Percentiles rank a stretch among this genome's conserved stretches.
phyloP scores from a whole-genome alignment of 2,113 vertebrate species.

The Phyllopteryx taeniolatus region DNA sequence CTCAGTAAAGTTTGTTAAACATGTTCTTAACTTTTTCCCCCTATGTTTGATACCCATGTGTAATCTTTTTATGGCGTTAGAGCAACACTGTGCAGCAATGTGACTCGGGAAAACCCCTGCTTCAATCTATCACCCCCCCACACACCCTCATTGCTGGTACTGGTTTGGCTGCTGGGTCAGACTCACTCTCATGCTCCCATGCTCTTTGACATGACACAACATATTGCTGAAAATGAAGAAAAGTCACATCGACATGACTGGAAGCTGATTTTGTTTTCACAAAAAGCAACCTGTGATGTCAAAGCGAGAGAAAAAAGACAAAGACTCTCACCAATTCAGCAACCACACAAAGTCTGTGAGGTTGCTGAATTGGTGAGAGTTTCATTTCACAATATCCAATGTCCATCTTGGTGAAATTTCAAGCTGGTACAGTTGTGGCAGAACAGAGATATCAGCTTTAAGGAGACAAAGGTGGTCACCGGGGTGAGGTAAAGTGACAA shows the following conservation, averaged over 20 bases:
- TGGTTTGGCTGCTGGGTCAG: conserved; percentile 55
- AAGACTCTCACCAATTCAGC: no score
- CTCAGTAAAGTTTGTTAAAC: conserved; percentile 26
- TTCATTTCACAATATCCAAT: no score
- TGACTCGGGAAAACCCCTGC: conserved; percentile 64
- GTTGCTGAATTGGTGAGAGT: neutral
- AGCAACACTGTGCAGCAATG: conserved; percentile 10
- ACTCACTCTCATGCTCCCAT: conserved; percentile 67
- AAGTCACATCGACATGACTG: conserved; percentile 11
- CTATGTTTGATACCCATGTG: conserved; percentile 19
- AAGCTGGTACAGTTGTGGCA: neutral
- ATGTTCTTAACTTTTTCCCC: neutral
- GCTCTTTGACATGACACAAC: conserved; percentile 68
- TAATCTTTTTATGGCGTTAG: conserved; percentile 44
- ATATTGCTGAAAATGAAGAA: conserved; percentile 37
- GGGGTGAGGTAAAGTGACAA: no score
- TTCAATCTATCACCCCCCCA: conserved; percentile 10
- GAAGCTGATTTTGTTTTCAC: conserved; percentile 2
- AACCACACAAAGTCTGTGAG: neutral
- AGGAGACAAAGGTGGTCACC: no score
- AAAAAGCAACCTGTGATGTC: neutral
- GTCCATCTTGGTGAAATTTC: neutral
- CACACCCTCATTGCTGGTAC: conserved; percentile 37
- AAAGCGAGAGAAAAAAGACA: neutral
- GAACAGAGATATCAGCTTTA: neutral